Conservation (phyloP, 2,888 invertebrate species). For the Archips xylosteana region DNA sequence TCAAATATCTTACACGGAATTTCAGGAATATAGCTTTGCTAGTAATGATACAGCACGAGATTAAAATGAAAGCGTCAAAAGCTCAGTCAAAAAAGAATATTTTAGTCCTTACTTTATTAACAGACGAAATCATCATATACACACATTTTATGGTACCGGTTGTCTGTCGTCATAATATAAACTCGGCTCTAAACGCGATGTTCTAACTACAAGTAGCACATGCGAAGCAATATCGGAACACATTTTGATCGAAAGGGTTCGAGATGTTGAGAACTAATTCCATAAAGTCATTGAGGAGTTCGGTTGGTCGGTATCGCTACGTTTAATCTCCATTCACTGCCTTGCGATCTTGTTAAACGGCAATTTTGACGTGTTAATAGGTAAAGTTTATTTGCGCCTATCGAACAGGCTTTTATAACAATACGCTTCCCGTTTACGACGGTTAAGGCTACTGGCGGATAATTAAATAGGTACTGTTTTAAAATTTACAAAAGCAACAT, state of each 20-base stretch:
- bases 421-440: slow-evolving; percentile 12
- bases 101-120: background rate
- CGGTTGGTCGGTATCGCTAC: slow-evolving; percentile 72
- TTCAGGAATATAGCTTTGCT: too few relatives aligned
- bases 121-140: background rate
- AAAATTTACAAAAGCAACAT: background rate
- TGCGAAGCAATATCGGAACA: slow-evolving; percentile 33
- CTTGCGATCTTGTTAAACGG: slow-evolving; percentile 76
- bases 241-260: slow-evolving; percentile 40
- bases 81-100: background rate
- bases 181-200: slow-evolving; percentile 2
- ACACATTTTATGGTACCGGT: background rate
- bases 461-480: background rate
- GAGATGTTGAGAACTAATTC: slow-evolving; percentile 69
- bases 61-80: too few relatives aligned
- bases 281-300: slow-evolving; percentile 77
- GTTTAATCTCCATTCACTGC: slow-evolving; percentile 80
- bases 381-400: slow-evolving; percentile 74
- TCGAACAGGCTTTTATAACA: slow-evolving; percentile 60
- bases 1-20: too few relatives aligned
- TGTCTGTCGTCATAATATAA: slow-evolving; percentile 10
- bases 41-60: too few relatives aligned
- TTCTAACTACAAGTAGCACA: slow-evolving; percentile 14
- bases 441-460: background rate
- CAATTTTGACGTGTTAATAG: slow-evolving; percentile 81